Evolutionary conservation across 2,797 vertebrate genomes (phyloP).

Genomic region (Sandelia bainsii): DNA sequence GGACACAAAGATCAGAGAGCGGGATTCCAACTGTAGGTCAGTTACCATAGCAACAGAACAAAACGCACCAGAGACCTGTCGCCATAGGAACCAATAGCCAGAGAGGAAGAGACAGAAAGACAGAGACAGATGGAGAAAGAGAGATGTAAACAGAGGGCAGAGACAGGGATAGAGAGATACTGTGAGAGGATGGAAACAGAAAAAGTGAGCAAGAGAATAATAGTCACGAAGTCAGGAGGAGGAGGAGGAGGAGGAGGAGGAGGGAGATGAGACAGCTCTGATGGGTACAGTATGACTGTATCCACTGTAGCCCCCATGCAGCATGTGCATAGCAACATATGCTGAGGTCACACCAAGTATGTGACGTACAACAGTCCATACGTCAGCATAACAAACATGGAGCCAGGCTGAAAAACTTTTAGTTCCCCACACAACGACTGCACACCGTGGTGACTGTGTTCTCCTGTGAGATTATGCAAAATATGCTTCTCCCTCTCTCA

Average conservation of each 20-base stretch:
- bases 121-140: conserved; percentile 33
- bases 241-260: conserved; percentile 23
- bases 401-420: conserved; percentile 4
- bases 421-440: background rate
- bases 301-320: conserved; percentile 28
- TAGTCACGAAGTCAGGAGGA: conserved; percentile 49
- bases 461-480: conserved; percentile 50
- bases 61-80: conserved; percentile 72
- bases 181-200: conserved; percentile 23
- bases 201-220: conserved; percentile 47
- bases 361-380: background rate
- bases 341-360: background rate
- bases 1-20: conserved; percentile 69
- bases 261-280: conserved; percentile 42
- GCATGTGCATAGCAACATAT: conserved; percentile 30
- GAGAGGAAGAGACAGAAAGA: conserved; percentile 39
- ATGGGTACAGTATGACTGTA: conserved; percentile 41
- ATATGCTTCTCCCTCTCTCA: conserved; percentile 49
- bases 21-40: conserved; percentile 73
- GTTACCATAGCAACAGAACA: conserved; percentile 80
- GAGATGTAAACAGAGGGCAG: conserved; percentile 54
- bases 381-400: background rate
- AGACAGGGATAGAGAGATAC: conserved; percentile 31
- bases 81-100: conserved; percentile 76
- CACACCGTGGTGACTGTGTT: conserved; percentile 11